These are phyloP conservation scores for Brachypodius melanocephalos DNA, from an alignment of 2,113 vertebrate species.

Conservation along the genomic window DNA sequence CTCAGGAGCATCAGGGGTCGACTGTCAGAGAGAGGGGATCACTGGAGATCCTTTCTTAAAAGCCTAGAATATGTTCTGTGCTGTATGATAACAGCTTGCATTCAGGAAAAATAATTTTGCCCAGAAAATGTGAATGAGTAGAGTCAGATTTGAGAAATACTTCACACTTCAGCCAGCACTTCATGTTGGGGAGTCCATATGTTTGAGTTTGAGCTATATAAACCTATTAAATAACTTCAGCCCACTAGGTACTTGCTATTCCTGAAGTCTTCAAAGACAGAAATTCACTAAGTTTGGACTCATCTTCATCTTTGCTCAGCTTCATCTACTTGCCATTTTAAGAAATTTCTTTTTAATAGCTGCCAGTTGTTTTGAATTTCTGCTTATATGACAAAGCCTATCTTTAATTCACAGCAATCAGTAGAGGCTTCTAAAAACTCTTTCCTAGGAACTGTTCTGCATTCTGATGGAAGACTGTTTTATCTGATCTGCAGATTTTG, in stretches of 20 bases:
- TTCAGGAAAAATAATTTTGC: background rate
- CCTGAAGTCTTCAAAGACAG: background rate
- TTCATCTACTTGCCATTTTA: background rate
- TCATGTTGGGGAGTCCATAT: background rate
- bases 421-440: background rate
- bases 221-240: background rate
- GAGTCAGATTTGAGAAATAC: background rate
- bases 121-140: background rate
- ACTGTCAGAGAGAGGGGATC: background rate
- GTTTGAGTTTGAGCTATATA: background rate
- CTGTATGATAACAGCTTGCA: background rate
- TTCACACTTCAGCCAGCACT: background rate
- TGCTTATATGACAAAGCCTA: background rate
- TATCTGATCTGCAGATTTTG: background rate
- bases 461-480: background rate
- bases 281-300: background rate
- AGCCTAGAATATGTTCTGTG: background rate
- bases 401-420: background rate
- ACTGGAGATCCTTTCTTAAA: background rate
- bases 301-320: background rate
- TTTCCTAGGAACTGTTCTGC: background rate
- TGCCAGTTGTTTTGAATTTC: background rate
- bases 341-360: background rate
- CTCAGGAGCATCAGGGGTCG: background rate
- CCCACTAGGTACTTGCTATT: background rate